Evolutionary conservation across 2,113 vertebrate genomes (phyloP), one percentile per base, ranked within the genome.

Genomic region (Desmodus rotundus): DNA sequence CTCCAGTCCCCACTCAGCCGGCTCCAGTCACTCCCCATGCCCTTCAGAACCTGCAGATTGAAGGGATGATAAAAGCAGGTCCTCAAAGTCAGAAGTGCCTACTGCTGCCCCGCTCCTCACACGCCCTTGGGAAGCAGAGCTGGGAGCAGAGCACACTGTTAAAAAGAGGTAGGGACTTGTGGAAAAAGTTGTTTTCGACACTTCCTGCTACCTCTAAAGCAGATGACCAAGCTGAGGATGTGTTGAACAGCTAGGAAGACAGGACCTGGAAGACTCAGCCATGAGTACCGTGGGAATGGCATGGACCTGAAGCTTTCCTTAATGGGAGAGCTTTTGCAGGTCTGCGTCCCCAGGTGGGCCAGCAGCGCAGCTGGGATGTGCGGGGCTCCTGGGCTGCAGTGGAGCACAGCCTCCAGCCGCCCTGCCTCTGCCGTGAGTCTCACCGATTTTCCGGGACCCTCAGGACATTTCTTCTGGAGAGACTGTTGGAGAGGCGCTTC

Each of bases 281-380:
- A 0, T 1, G n/a, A 72, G 45, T 9, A 1, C 7, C 2, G 1
- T 0, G 1, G 33, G 72, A 50, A 43, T 4, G 33, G 24, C 9
- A 1, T 0, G 3, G 54, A 22, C 56, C 38, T 22, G 7, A 58
- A 58, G 58, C 26, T 81, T 73, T 67, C 54, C 88, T 33, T 84
- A 50, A n/a, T 1, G n/a, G 43, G 50, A 24, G 4, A 3, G 45
- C 54, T 61, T 61, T 24, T 16, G 61, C 63, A 14, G 15, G 52
- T 81, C 45, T 65, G 58, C 56, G 14, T 65, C 76, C 56, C 68
- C 52, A 65, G 31, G 16, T 28, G 26, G 36, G 74, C 28, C 20
- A 33, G 68, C 54, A 54, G 6, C 43, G 4, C 5, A 50, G 63
- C 22, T 15, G 0, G 14, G n/a, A 28, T 47, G 33, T 26, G 81